phyloP scores from a whole-genome alignment of 2,888 invertebrate species.

The Lasioglossum malachurum region DNA sequence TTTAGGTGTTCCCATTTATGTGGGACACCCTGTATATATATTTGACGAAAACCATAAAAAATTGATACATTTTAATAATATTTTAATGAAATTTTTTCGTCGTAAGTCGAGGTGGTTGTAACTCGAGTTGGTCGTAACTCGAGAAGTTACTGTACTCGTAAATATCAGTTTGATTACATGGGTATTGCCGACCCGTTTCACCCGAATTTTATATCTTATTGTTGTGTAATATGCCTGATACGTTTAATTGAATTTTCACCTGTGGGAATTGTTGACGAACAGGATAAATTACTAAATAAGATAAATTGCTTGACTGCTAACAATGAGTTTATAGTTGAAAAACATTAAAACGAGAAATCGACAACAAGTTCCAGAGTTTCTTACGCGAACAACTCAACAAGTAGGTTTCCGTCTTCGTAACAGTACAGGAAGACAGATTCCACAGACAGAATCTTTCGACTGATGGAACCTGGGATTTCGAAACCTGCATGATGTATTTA shows the following conservation, averaged over 20 bases:
- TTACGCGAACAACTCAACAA: neutral
- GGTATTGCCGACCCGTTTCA: neutral
- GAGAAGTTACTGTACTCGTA: neutral
- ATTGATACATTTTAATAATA: too few relatives aligned
- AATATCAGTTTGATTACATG: neutral
- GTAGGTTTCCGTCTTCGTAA: neutral
- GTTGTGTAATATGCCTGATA: neutral
- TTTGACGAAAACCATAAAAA: too few relatives aligned
- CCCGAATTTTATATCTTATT: neutral
- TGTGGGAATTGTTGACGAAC: neutral
- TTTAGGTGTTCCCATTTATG: too few relatives aligned
- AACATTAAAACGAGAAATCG: neutral
- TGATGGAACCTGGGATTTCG: conserved; percentile 21
- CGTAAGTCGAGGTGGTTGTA: too few relatives aligned
- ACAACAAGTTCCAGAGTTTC: neutral
- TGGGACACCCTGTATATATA: too few relatives aligned
- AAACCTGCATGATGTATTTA: conserved; percentile 15
- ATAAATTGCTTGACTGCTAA: neutral
- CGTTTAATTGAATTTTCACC: neutral
- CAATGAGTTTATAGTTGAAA: neutral
- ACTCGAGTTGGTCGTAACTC: too few relatives aligned
- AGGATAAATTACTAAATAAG: neutral
- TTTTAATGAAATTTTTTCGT: too few relatives aligned
- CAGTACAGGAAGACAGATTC: neutral
- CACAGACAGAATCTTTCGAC: neutral